Base-by-base conservation (phyloP, 2,888 invertebrate species). In the Drosophila quinaria region DNA sequence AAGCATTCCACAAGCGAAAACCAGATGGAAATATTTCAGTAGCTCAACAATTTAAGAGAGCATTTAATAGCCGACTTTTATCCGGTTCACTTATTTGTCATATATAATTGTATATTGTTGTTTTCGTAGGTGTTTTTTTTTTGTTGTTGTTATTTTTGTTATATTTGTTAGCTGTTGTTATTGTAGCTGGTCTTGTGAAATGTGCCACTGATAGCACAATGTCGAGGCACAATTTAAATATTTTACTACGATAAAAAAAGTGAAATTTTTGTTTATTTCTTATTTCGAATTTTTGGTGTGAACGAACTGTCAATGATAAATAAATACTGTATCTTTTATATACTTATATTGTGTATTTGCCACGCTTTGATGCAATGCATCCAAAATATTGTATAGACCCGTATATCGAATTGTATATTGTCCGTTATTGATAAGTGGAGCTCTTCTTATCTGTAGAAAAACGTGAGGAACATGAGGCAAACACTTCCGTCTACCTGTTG, bases 241-340 rank as follows among this genome's bases (percentile, higher is more conserved):
- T 81, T 85, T 74, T 70, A 68, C 77, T 70, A 68, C 77, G 86
- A 87, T 87, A 71, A 55, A 62, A 61, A 61, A 54, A 54, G 47
- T 49, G 41, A 58, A 73, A 66, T 73, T 70, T 62, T 59, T 67
- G 19, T 64, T 81, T 71, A 52, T 17, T 72, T 62, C 67, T 68
- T 60, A 50, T 61, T 51, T 51, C 37, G n/a, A 33, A n/a, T 37
- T 37, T 65, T 50, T 63, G 70, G 76, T 86, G 89, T 87, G 88
- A 89, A 86, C 80, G 87, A 89, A 86, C 86, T 87, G 89, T 80
- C 81, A 71, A 62, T 72, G 56, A n/a, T n/a, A n/a, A n/a, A 87
- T 73, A 78, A 84, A 81, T 70, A 58, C 13, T 55, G 55, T 79
- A 74, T 70, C 60, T 74, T 72, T 69, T 66, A 81, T 70, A 50